Base-by-base conservation (phyloP, 2,113 vertebrate genomes). In the Chloebia gouldiae region DNA sequence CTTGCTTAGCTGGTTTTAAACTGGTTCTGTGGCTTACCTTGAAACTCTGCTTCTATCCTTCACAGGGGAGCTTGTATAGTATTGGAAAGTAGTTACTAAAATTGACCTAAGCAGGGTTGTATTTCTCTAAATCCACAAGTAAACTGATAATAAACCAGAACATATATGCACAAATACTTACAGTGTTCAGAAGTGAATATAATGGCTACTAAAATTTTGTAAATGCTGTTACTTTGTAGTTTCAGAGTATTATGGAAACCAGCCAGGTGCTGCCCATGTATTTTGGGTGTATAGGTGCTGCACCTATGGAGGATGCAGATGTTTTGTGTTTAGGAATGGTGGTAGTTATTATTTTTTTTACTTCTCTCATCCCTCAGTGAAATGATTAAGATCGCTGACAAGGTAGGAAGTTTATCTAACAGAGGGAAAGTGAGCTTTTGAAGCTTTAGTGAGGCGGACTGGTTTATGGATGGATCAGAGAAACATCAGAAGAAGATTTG, bases 11-110 rank as follows among this genome's bases (percentile, higher is more conserved):
- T 30, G 49, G 95, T 97, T 97, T 92, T 31, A 93, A 92, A 97
- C 97, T 86, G 91, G 96, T 97, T 97, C 69, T 93, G 92, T 95
- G 71, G 90, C 93, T 97, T 96, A 35, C 68, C 25, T 71, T 88
- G 94, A 90, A 97, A 89, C 56, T 81, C 53, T 45, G 68, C 95
- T 79, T 51, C 44, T 83, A 0, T 37, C 25, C 70, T 65, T 53
- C 35, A 24, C 79, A 60, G 71, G 47, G 70, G 20, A 88, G 88
- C 57, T 90, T 42, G 53, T 56, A n/a, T 17, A 65, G 35, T 77
- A 92, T 92, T 3, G 8, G 61, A 78, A 85, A 86, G 40, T 13
- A 23, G 51, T 77, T 73, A 37, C 80, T 93, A 49, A 92, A 66
- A 60, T 19, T 47, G 39, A 21, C 30, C 30, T 60, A 14, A 22